Evolutionary conservation across 2,797 vertebrate species (phyloP).

Genomic region (Antennarius maculatus): DNA sequence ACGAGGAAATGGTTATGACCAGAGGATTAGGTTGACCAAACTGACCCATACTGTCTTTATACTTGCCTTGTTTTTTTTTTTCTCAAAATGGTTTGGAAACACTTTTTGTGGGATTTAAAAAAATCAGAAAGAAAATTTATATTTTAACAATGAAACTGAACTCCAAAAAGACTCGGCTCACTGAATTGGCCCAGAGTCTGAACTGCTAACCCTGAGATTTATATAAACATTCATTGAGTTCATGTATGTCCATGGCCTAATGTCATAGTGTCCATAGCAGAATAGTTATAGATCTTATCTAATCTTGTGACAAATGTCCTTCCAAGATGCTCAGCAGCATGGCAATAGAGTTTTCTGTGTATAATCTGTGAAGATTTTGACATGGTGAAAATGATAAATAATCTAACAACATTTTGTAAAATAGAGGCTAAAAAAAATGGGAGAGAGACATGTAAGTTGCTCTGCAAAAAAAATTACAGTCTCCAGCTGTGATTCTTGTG

Average conservation of each 20-base stretch:
- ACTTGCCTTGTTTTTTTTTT: neutral
- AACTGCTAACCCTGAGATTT: conserved; percentile 50
- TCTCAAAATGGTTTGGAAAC: conserved; percentile 2
- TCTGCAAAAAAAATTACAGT: neutral
- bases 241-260: conserved; percentile 55
- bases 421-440: neutral
- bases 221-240: conserved; percentile 55
- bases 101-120: neutral
- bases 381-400: neutral
- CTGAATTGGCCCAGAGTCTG: conserved; percentile 44
- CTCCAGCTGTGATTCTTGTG: neutral
- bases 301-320: conserved; percentile 25
- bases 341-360: neutral
- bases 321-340: neutral
- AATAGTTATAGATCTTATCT: conserved; percentile 29
- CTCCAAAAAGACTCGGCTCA: conserved; percentile 20
- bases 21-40: conserved; percentile 14
- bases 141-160: conserved; percentile 4
- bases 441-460: neutral
- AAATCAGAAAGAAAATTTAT: too few relatives aligned
- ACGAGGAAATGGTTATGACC: conserved; percentile 11
- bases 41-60: neutral
- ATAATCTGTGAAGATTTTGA: neutral
- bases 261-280: conserved; percentile 42
- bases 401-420: neutral